These are phyloP conservation scores for Dyspetes luteomarginatus DNA, from an alignment of 2,888 invertebrate species.

Conservation along the genomic window DNA sequence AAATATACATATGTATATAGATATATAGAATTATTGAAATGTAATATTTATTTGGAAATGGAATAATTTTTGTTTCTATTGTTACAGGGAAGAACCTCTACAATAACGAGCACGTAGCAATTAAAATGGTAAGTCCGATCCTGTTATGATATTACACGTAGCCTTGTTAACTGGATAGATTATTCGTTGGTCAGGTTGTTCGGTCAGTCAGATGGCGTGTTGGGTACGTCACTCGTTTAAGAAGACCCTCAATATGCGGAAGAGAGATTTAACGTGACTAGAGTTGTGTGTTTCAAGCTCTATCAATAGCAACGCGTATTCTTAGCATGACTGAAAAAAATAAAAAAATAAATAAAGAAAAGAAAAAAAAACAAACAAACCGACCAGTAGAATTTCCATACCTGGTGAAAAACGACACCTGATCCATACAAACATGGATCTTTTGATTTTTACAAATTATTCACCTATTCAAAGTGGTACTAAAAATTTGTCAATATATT, in stretches of 20 bases:
- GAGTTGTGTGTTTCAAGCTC: constrained; percentile 33
- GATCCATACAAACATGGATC: too few relatives aligned
- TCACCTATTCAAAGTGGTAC: too few relatives aligned
- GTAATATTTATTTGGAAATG: too few relatives aligned
- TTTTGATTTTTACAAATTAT: too few relatives aligned
- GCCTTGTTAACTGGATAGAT: constrained; percentile 45
- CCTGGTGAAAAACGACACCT: too few relatives aligned
- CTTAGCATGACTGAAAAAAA: neutral
- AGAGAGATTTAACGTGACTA: constrained; percentile 52
- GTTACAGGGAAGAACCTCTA: constrained; percentile 99
- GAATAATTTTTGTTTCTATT: constrained; percentile 59
- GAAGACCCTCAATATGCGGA: constrained; percentile 62
- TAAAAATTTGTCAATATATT: too few relatives aligned
- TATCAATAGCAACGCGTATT: neutral
- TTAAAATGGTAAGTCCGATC: constrained; percentile 92
- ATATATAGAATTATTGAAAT: too few relatives aligned
- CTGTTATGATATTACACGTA: constrained; percentile 47
- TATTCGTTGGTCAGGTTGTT: constrained; percentile 47
- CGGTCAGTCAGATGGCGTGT: neutral
- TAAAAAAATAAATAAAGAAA: neutral
- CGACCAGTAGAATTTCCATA: neutral
- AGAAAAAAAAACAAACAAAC: neutral
- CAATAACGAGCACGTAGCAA: constrained; percentile 99
- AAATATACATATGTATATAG: too few relatives aligned
- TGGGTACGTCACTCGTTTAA: constrained; percentile 45